Evolutionary conservation across 2,797 vertebrate species (phyloP), one percentile per base, ranked within the genome.

Genomic region (Cephalopachus bancanus): DNA sequence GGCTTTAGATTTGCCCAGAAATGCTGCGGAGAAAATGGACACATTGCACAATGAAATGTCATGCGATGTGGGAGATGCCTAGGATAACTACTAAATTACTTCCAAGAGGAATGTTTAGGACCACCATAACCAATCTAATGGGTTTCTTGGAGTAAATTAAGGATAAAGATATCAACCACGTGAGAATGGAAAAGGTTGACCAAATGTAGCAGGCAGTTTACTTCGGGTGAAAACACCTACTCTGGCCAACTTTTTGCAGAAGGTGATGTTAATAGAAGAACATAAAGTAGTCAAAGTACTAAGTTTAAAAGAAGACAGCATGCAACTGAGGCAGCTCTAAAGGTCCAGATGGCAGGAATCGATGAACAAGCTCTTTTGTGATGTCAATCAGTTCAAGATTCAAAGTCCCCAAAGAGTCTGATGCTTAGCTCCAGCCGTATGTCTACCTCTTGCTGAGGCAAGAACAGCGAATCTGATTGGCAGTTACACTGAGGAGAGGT

Each of bases 1-100:
- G 33, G 28, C 84, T 96, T 97, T 83, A 87, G 28, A 89, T 89
- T 60, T 94, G 69, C 16, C 33, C 91, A 44, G 59, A 30, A 96
- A 96, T 74, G 19, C 92, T 83, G 87, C 93, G 37, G 17, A 83
- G 92, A 90, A 96, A 95, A 86, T 81, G 20, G 28, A 49, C 53
- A 44, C 1, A 37, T 12, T 80, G 75, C 76, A 74, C 14, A 65
- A 53, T 19, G 14, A 93, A 84, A 78, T 71, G 16, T 37, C 83
- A 85, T n/a, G 65, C n/a, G 86, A 79, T 26, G 49, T 1, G 91
- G n/a, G 10, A 81, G 81, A 88, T 53, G 19, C 17, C 12, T 57
- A 75, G 20, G 19, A 60, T 86, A 65, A 75, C 64, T 83, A 37
- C 11, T 86, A 49, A 90, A 64, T 30, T 83, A 69, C 80, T 93